phyloP scores from a whole-genome alignment of 2,113 vertebrate genomes.

The Dipodomys stephensi region DNA sequence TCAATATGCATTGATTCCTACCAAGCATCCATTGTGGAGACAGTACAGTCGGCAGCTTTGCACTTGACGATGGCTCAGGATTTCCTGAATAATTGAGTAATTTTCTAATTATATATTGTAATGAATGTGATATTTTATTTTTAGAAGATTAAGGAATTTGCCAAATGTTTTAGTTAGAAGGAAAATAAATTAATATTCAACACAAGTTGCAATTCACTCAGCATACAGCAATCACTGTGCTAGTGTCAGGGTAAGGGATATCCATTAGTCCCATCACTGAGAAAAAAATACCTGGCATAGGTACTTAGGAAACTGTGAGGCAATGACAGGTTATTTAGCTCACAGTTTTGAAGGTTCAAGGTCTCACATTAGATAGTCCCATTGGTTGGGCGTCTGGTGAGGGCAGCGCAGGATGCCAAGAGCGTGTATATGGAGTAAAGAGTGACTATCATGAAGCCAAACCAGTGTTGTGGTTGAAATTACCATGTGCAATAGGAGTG shows the following conservation, averaged over 20 bases:
- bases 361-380: neutral
- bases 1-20: neutral
- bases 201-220: neutral
- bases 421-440: no score
- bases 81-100: slow-evolving; percentile 44
- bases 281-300: neutral
- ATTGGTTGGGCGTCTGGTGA: neutral
- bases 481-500: neutral
- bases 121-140: neutral
- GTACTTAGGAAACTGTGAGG: neutral
- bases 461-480: neutral
- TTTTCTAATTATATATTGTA: slow-evolving; percentile 53
- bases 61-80: slow-evolving; percentile 11
- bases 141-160: slow-evolving; percentile 45
- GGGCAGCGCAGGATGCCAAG: no score
- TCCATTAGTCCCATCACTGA: neutral
- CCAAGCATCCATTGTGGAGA: neutral
- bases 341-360: neutral
- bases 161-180: neutral
- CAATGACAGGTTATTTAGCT: neutral
- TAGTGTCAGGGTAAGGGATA: neutral
- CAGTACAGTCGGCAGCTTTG: slow-evolving; percentile 19
- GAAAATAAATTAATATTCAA: slow-evolving; percentile 48
- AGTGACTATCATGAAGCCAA: neutral
- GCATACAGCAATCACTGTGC: neutral